Evolutionary conservation across 2,797 vertebrate species (phyloP).

Genomic region (Enteromius anoplus): DNA sequence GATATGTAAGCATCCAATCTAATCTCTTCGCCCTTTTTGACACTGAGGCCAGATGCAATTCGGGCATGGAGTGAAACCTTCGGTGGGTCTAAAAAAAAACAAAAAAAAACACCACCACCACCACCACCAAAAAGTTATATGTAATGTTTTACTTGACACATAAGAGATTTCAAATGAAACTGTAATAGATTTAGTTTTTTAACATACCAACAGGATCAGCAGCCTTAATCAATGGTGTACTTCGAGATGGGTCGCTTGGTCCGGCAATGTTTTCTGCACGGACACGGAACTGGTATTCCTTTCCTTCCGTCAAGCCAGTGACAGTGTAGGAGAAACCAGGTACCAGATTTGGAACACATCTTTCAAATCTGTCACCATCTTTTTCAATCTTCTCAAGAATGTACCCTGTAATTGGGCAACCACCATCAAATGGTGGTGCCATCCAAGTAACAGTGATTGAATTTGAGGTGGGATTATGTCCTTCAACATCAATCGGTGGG

Average conservation of each 20-base stretch:
- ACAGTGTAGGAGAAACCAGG: conserved; percentile 87
- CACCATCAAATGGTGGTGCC: conserved; percentile 91
- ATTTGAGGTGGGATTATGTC: conserved; percentile 87
- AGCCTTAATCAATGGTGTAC: conserved; percentile 83
- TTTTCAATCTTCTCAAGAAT: conserved; percentile 93
- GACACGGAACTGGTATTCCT: conserved; percentile 93
- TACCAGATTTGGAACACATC: conserved; percentile 88
- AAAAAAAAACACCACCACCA: neutral
- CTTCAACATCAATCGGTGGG: conserved; percentile 92
- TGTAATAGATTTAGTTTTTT: conserved; percentile 20
- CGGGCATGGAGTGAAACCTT: conserved; percentile 84
- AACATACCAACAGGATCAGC: conserved; percentile 89
- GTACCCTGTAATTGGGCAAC: conserved; percentile 96
- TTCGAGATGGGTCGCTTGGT: conserved; percentile 91
- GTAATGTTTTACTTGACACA: conserved; percentile 7
- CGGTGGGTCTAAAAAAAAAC: conserved; percentile 83
- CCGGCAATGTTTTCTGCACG: conserved; percentile 96
- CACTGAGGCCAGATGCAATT: conserved; percentile 83
- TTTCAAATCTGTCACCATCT: conserved; percentile 89
- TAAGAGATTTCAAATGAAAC: conserved; percentile 3
- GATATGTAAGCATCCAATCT: conserved; percentile 87
- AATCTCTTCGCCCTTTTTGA: conserved; percentile 91
- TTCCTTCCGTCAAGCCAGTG: conserved; percentile 87
- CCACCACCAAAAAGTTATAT: neutral
- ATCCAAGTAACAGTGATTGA: conserved; percentile 94